A percentile compares a stretch with the other conserved stretches of the same genome.
Evolutionary conservation across 2,113 vertebrate species (phyloP).

Genomic region (Anser brachyrhynchus): DNA sequence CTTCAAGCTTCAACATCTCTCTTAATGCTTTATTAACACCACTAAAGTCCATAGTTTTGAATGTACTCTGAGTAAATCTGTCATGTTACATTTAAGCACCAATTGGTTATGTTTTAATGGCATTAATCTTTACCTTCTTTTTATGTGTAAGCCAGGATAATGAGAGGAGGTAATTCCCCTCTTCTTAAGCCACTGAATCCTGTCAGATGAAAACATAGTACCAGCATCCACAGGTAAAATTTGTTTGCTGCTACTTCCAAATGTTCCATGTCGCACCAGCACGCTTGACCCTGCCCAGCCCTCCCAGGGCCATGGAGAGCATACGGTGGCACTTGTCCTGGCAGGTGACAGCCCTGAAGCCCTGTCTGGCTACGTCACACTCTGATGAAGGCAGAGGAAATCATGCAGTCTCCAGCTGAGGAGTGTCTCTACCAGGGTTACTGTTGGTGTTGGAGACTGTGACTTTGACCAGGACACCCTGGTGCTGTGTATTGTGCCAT

Average conservation of each 20-base stretch:
- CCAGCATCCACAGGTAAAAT: rapidly evolving
- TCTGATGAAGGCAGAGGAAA: neutral
- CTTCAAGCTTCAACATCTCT: conserved; percentile 42
- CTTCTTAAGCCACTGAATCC: neutral
- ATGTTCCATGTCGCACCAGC: neutral
- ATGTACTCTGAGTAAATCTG: conserved; percentile 49
- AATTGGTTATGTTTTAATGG: conserved; percentile 31
- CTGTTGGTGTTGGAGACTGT: neutral
- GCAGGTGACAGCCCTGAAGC: neutral
- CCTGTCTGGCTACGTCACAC: neutral
- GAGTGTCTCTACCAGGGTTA: neutral
- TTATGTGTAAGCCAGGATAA: neutral
- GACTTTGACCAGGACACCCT: neutral
- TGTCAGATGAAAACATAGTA: neutral
- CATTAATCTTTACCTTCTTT: conserved; percentile 58
- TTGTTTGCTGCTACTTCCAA: neutral
- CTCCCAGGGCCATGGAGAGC: neutral
- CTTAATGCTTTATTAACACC: conserved; percentile 52
- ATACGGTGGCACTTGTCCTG: too few species aligned
- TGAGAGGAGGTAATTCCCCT: neutral
- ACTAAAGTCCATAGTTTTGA: conserved; percentile 16
- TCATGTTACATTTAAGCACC: conserved; percentile 16
- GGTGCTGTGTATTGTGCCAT: neutral
- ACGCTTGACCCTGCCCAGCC: neutral
- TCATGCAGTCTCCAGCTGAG: neutral